Conservation (phyloP, 2,888 invertebrate genomes). For the Adelognathus sp. region DNA sequence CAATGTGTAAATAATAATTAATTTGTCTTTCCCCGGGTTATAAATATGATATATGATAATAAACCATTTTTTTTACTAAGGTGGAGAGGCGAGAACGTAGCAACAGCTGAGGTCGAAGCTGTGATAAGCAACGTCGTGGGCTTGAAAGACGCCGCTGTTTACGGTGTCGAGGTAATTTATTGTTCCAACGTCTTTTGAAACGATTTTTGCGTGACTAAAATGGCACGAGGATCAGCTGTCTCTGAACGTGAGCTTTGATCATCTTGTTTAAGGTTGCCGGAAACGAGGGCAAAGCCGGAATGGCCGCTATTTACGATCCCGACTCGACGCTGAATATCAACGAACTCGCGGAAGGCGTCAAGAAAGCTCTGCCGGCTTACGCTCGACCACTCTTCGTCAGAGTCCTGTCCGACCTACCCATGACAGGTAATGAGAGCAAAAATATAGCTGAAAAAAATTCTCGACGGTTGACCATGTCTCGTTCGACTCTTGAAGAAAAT, state of each 20-base stretch:
- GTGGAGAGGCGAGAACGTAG: slow-evolving; percentile 98
- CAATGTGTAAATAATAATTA: too few species aligned
- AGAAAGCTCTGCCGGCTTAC: slow-evolving; percentile 90
- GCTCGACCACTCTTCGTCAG: slow-evolving; percentile 95
- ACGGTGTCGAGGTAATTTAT: slow-evolving; percentile 94
- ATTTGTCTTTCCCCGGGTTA: too few species aligned
- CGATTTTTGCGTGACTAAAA: not conserved
- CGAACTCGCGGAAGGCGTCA: slow-evolving; percentile 85
- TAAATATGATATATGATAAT: too few species aligned
- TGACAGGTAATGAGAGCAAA: slow-evolving; percentile 87
- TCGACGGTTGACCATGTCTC: too few species aligned
- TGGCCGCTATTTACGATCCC: slow-evolving; percentile 94
- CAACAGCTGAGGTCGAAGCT: slow-evolving; percentile 97
- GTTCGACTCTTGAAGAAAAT: too few species aligned
- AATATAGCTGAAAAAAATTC: too few species aligned
- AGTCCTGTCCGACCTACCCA: slow-evolving; percentile 88
- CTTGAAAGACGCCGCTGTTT: slow-evolving; percentile 91
- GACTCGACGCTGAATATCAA: slow-evolving; percentile 84
- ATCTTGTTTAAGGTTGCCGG: slow-evolving; percentile 85
- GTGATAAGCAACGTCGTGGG: slow-evolving; percentile 90
- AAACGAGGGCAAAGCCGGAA: slow-evolving; percentile 94
- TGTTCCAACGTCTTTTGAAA: not conserved
- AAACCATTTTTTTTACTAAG: slow-evolving; percentile 69
- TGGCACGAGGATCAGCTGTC: not conserved
- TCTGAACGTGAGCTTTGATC: not conserved